Base-by-base conservation (phyloP, 1,140 invertebrate species). In the Aradophagus sp. region DNA sequence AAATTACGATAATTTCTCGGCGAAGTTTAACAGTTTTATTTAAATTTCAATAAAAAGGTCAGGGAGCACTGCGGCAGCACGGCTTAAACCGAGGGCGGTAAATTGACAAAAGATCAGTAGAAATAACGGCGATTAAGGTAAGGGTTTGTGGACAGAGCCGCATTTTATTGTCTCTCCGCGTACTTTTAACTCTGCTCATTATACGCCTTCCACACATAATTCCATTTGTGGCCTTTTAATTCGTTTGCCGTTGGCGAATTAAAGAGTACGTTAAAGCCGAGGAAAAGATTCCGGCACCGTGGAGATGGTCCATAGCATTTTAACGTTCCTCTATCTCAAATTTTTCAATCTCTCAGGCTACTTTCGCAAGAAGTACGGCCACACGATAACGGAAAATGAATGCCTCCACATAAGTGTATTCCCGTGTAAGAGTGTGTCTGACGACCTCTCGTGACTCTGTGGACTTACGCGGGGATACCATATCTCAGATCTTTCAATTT, bases 401-500 rank as follows among this genome's bases (percentile, higher is more conserved):
- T 83, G 77, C 73, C 68, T 52, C 38, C 73, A 66, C 77, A 77
- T 83, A 79, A 83, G 78, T 80, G 79, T 79, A 81, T 82, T 81
- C 75, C 48, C 78, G 68, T 81, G 75, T 81, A 77, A 73, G 48
- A 75, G 75, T 80, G 76, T 77, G 76, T 77, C 76, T 68, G 74
- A 77, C 77, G 75, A 76, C 69, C 73, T 83, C 78, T 80, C 78
- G 80, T 78, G 82, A 79, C 76, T 80, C 56, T 67, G 35, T 53
- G 62, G 56, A 71, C 58, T 74, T 71, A 71, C 58, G 34, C 17
- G 13, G 29, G 38, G 61, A 19, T 20, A 44, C 36, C 59, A 36
- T 83, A 82, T 82, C 81, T 79, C 29, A 53, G 73, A 84, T 82
- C 81, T 83, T 82, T 83, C 79, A 80, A 84, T 83, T 81, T 79